Evolutionary conservation across 2,797 vertebrate genomes (phyloP).

Genomic region (Lithobates sylvaticus): DNA sequence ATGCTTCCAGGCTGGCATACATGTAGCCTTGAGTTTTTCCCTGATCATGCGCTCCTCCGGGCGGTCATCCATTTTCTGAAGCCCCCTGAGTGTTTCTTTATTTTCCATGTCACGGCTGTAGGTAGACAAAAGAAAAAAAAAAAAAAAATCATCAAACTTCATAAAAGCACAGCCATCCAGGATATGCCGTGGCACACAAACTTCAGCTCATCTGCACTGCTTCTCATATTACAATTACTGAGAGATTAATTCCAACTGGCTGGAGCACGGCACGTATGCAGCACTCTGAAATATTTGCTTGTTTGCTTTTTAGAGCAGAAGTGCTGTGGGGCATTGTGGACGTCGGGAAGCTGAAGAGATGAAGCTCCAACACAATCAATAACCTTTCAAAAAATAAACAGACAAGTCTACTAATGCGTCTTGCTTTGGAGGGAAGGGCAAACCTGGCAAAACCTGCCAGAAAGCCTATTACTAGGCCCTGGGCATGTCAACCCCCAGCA

Average conservation of each 20-base stretch:
- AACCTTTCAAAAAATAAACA: conserved; percentile 7
- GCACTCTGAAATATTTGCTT: background rate
- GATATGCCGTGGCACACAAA: background rate
- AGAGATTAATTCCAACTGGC: conserved; percentile 45
- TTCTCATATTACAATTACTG: conserved; percentile 21
- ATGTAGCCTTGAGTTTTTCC: conserved; percentile 89
- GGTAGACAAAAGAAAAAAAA: conserved; percentile 57
- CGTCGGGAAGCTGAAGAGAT: background rate
- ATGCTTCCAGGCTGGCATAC: conserved; percentile 92
- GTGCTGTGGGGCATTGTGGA: conserved; percentile 9
- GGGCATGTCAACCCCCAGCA: background rate
- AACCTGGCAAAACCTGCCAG: background rate
- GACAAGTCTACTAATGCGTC: background rate
- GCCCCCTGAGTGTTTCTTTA: conserved; percentile 85
- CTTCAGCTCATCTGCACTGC: background rate
- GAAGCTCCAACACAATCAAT: conserved; percentile 30
- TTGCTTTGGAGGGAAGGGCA: background rate
- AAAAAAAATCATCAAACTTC: background rate
- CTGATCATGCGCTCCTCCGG: conserved; percentile 91
- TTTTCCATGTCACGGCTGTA: conserved; percentile 86
- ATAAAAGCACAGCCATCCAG: conserved; percentile 38
- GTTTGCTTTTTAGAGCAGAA: conserved; percentile 34
- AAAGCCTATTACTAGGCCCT: background rate
- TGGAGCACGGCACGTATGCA: conserved; percentile 48
- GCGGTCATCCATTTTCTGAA: conserved; percentile 92